Evolutionary conservation across 2,113 vertebrate genomes (phyloP).

Genomic region (Neomonachus schauinslandi): DNA sequence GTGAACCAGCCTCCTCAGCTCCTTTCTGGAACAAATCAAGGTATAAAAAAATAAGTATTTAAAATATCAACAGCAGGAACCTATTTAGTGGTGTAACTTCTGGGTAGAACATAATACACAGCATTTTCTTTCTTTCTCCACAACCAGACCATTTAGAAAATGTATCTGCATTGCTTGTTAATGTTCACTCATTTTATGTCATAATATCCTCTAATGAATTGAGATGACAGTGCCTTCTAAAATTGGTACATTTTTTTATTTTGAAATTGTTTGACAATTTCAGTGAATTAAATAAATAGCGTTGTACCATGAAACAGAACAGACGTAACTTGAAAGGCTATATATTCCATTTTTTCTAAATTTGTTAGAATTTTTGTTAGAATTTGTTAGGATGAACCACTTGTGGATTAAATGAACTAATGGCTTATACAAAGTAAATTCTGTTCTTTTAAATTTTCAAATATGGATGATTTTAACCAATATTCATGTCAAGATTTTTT

Average conservation of each 20-base stretch:
- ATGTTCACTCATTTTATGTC: neutral
- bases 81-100: neutral
- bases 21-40: neutral
- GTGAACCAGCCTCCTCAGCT: neutral
- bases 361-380: neutral
- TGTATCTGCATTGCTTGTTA: neutral
- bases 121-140: neutral
- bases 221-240: neutral
- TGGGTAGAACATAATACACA: neutral
- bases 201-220: conserved; percentile 2
- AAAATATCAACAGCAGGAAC: neutral
- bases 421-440: neutral
- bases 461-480: neutral
- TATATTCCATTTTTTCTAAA: neutral
- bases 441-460: conserved; percentile 22
- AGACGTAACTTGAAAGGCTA: neutral
- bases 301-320: neutral
- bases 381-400: neutral
- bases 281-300: neutral
- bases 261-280: neutral
- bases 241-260: neutral
- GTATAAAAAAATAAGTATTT: neutral
- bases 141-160: neutral
- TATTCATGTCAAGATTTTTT: neutral
- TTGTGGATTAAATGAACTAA: neutral